Base-by-base conservation (phyloP, 1,140 invertebrate genomes). In the Helicoverpa armigera region DNA sequence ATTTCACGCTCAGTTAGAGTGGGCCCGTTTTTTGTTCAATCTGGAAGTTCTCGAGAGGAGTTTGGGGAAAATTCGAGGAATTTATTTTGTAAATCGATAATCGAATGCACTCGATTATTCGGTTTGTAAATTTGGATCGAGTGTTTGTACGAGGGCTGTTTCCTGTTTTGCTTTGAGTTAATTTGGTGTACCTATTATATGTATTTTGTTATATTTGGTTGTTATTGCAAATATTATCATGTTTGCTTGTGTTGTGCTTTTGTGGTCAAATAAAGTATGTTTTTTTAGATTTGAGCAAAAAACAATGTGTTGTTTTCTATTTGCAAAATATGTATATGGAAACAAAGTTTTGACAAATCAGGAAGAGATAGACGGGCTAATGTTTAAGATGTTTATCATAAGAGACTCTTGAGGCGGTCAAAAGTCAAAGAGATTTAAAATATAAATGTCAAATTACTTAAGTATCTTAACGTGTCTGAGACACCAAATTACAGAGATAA, bases 1-100 rank as follows among this genome's bases (percentile, higher is more conserved):
- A 92, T 92, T 92, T 91, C 90, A 94, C 90, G 92, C 88, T 90
- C 84, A 84, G 90, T 92, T 92, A 88, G 89, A 88, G 88, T 86
- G 75, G 75, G 88, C 84, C 72, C 82, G 79, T 84, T 87, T 85
- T 86, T 85, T 88, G 61, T 83, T 48, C 2, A 65, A 84, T 51
- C 78, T 86, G 77, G 53, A 58, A 14, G 35, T 89, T 81, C 35
- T 87, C 73, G 84, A 90, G 83, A 83, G 85, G 75, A 74, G 86
- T 88, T 88, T 82, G 43, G 61, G 86, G 83, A 85, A 69, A 90
- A 89, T 88, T 88, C 86, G 86, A 70, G 72, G 84, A 80, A 84
- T 79, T 87, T 43, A 43, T 86, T 87, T 67, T 87, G 83, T 84
- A 69, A 70, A 70, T 16, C 61, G 48, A 67, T 70, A 48, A 79